Conservation (phyloP, 2,113 vertebrate genomes). For the Tyrannus savana region DNA sequence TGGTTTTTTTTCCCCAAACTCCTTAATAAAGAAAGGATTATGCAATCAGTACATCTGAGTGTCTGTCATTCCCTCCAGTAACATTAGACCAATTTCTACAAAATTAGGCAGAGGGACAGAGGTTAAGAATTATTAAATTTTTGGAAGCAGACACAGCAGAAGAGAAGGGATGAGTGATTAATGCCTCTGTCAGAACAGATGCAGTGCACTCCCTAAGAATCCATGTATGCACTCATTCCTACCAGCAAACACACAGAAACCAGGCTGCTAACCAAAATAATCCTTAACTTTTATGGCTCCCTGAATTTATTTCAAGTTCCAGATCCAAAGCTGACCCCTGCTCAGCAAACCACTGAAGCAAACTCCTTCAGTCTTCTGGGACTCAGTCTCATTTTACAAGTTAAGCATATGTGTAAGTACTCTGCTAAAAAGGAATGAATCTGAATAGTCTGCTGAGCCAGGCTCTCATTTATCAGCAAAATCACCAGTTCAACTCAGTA, state of each 20-base stretch:
- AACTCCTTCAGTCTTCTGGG: neutral
- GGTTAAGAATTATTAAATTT: neutral
- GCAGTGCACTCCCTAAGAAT: neutral
- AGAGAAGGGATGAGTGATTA: neutral
- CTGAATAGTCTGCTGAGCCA: neutral
- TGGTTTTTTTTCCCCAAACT: neutral
- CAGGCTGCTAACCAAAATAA: neutral
- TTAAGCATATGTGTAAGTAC: neutral
- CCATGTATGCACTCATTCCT: fast-evolving
- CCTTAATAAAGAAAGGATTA: neutral
- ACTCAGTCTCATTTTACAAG: neutral
- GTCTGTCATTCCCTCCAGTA: neutral
- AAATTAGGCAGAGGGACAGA: neutral
- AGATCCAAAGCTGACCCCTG: neutral
- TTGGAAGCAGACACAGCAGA: neutral
- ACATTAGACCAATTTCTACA: neutral
- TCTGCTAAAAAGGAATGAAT: neutral
- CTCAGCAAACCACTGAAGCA: neutral
- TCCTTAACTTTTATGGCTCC: neutral
- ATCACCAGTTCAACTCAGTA: neutral
- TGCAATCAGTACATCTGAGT: neutral
- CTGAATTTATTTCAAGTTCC: neutral
- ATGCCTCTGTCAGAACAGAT: neutral
- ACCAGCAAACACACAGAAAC: neutral
- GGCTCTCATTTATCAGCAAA: neutral